These are phyloP conservation scores for Edolisoma coerulescens DNA, from an alignment of 2,113 vertebrate genomes.

Conservation along the genomic window DNA sequence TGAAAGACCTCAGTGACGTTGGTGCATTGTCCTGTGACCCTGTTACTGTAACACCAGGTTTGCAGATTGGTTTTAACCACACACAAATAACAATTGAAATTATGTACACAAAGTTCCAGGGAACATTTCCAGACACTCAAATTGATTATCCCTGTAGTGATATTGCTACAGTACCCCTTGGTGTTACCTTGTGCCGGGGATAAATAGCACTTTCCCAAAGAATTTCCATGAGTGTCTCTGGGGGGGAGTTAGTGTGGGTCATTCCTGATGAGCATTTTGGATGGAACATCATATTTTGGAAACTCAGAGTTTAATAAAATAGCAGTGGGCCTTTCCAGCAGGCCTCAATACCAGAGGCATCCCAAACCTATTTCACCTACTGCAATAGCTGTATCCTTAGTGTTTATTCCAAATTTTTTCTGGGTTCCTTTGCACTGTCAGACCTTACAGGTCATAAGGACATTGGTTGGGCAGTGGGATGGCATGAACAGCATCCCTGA, in stretches of 20 bases:
- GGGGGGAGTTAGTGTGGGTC: accelerated
- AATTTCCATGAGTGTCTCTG: not conserved
- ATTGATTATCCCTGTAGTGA: not conserved
- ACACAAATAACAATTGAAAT: accelerated
- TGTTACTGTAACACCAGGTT: not conserved
- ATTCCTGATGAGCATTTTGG: not conserved
- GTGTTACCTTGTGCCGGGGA: not conserved
- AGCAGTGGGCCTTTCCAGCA: not conserved
- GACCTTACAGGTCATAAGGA: not conserved
- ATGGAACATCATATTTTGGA: not conserved
- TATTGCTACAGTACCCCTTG: not conserved
- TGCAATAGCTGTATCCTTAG: not conserved
- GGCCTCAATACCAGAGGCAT: not conserved
- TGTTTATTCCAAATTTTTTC: not conserved
- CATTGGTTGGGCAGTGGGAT: not conserved
- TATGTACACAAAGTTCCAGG: not conserved
- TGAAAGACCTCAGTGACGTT: accelerated
- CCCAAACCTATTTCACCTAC: not conserved
- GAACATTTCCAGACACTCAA: not conserved
- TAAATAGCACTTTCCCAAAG: not conserved
- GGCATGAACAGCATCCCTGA: not conserved
- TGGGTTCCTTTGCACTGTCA: not conserved
- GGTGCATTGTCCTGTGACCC: not conserved
- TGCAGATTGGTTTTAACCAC: not conserved
- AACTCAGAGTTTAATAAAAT: not conserved